Percentiles rank a stretch among this genome's conserved stretches.
phyloP scores from a whole-genome alignment of 2,888 invertebrate species.

The Sphecodes monilicornis region DNA sequence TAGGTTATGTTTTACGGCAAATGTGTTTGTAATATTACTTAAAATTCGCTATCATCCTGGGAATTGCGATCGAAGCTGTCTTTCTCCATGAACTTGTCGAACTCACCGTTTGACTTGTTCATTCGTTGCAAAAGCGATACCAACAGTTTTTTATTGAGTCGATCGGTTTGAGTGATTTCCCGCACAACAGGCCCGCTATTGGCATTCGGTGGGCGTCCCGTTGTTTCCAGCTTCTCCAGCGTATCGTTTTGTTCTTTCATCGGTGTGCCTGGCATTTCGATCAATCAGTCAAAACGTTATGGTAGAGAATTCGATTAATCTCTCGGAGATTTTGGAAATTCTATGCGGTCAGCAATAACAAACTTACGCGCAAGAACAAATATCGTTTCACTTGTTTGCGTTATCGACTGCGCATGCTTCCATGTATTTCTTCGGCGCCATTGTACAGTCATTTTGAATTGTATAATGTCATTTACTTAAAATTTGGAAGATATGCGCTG shows the following conservation, averaged over 20 bases:
- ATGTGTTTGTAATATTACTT: conserved; percentile 21
- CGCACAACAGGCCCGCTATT: conserved; percentile 75
- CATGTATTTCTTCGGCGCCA: conserved; percentile 8
- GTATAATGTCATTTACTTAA: too few species aligned
- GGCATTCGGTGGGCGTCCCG: conserved; percentile 60
- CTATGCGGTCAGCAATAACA: conserved; percentile 10
- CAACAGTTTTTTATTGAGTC: conserved; percentile 88
- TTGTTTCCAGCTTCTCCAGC: conserved; percentile 59
- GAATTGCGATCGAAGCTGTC: conserved; percentile 80
- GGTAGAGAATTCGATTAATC: neutral
- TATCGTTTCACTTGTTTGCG: conserved; percentile 22
- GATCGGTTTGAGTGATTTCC: conserved; percentile 88
- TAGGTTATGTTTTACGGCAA: conserved; percentile 50
- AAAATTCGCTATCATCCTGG: conserved; percentile 83
- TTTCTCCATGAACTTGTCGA: conserved; percentile 76
- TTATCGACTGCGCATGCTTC: neutral
- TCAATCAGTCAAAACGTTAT: neutral
- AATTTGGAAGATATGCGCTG: too few species aligned
- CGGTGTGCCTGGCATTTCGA: conserved; percentile 80
- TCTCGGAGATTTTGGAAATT: neutral
- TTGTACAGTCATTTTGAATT: conserved; percentile 25
- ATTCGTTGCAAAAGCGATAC: conserved; percentile 87
- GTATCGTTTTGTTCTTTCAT: conserved; percentile 68
- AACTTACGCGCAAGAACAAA: conserved; percentile 25
- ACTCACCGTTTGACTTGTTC: conserved; percentile 82